Conservation (phyloP, 2,113 vertebrate species). For the Engystomops pustulosus region DNA sequence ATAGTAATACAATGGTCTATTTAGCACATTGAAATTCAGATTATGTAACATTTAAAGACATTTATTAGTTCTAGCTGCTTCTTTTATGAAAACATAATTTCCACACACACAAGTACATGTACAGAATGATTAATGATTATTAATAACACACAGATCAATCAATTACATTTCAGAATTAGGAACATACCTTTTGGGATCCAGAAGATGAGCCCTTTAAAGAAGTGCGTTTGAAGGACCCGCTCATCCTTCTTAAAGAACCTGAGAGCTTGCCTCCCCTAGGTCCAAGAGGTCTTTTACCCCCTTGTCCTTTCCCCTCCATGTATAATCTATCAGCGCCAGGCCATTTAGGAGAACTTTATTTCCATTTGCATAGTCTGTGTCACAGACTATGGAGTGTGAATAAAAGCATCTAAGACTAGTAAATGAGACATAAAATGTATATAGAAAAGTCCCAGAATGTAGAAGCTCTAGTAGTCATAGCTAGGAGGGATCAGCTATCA, state of each 20-base stretch:
- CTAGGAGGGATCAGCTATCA: constrained; percentile 62
- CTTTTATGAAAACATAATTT: background rate
- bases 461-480: constrained; percentile 52
- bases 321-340: constrained; percentile 35
- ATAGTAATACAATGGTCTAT: background rate
- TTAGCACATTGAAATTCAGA: background rate
- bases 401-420: constrained; percentile 34
- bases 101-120: background rate
- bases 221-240: constrained; percentile 83
- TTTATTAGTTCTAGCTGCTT: background rate
- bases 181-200: constrained; percentile 93
- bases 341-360: constrained; percentile 60
- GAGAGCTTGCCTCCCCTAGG: constrained; percentile 59
- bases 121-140: background rate
- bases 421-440: constrained; percentile 33
- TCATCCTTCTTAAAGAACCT: constrained; percentile 74
- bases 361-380: constrained; percentile 46
- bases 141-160: background rate
- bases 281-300: constrained; percentile 56
- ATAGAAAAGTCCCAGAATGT: constrained; percentile 52
- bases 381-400: constrained; percentile 13
- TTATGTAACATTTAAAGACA: background rate
- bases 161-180: background rate
- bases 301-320: constrained; percentile 71
- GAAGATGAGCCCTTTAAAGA: constrained; percentile 90